Base-by-base conservation (phyloP, 2,888 invertebrate species). In the Hetaerina titia region DNA sequence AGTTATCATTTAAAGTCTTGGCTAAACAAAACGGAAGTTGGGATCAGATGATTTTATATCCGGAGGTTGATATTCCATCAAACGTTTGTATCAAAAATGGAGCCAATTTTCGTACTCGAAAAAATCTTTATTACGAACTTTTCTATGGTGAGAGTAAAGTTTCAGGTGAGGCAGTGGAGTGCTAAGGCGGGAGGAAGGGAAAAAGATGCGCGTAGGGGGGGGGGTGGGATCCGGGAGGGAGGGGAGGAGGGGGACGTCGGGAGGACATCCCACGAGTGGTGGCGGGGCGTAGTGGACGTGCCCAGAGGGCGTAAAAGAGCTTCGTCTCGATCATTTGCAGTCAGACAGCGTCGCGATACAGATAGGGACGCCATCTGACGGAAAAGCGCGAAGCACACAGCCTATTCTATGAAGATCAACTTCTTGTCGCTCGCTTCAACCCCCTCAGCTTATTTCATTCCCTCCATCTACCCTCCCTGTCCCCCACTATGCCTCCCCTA, bases 351-450 rank as follows among this genome's bases (percentile, higher is more conserved):
- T 92, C 92, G 69, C 74, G 90, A 90, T 90, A 90, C 90, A 90
- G 92, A 92, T 92, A 92, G 92, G 56, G 69, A 74, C 69, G 92
- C 92, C 92, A 92, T 92, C 92, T 92, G 92, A 92, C 56, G 92
- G 57, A 45, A 74, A 63, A 92, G 92, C 69, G 92, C 69, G 92
- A 92, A 92, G 69, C 81, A 92, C 92, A 90, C 63, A 56, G 88
- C 64, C 90, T 63, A 90, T 92, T 45, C 69, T 74, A 92, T 56
- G 69, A 89, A 57, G 69, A 31, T 69, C 56, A 92, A 56, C 63
- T 81, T 45, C 92, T 69, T 56, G 90, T 92, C 92, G 9, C 9
- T 4, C 17, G 63, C 45, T 25, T 88, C 64, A 56, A 11, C 63
- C 64, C 31, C 64, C 8, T 5, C 11, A n/a, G 69, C 69, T n/a